Evolutionary conservation across 1,140 invertebrate species (phyloP), one percentile per base, ranked within the genome.

Genomic region (Globodera ellingtonae): DNA sequence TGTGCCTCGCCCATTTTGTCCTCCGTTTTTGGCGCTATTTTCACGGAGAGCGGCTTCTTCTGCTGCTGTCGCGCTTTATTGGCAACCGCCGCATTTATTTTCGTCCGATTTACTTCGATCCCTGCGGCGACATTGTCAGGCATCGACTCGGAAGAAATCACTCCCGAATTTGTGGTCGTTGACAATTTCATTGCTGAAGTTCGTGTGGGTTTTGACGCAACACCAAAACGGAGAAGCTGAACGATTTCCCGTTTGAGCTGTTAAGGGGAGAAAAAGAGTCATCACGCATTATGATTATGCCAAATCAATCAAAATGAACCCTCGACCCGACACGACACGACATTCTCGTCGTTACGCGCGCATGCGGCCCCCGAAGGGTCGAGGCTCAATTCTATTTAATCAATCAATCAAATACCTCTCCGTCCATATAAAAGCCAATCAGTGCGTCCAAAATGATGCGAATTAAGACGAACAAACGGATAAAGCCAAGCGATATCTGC

Each of bases 361-460:
- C 24, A 24, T 24, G 24, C 24, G 24, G 24, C 24, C 24, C 24
- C 24, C 24, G 24, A 24, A 24, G 24, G 24, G 24, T 24, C 1
- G 24, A 24, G 24, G 24, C 24, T 24, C 24, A 24, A 24, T 24
- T 1, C 24, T 24, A 24, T 24, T 24, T n/a, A n/a, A n/a, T n/a
- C 24, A 24, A 24, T 24, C 24, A 24, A 24, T 24, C 24, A 66
- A 35, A 50, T n/a, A 77, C 75, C 75, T 77, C 75, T 47, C 9
- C 24, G 7, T 77, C 75, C 56, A 77, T 52, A 72, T 24, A 24
- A 24, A 81, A 81, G 50, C 74, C 73, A 59, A 81, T 46, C 70
- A 81, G 24, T 44, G 48, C 44, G 72, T 81, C 79, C 50, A 81
- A 48, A 44, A 71, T 48, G 24, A 81, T 81, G 50, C 79, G 46